Evolutionary conservation across 2,113 vertebrate species (phyloP), one percentile per base, ranked within the genome.

Genomic region (Cisticola juncidis): DNA sequence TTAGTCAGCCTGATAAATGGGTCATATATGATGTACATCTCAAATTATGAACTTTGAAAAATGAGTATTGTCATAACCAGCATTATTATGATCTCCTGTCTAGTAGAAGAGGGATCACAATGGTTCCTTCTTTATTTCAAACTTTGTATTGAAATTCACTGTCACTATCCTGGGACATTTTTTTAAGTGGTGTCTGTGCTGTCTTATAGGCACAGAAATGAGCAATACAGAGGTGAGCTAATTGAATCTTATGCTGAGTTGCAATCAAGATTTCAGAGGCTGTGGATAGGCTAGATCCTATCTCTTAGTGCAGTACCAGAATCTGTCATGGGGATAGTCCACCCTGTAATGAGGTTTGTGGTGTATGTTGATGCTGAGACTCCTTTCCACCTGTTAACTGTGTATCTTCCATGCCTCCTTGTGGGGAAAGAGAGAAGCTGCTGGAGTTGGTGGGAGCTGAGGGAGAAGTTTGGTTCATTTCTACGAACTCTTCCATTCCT

Each of bases 371-470:
- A 12, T 47, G 51, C 21, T n/a, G 45, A 45, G 29, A 9, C 4
- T 31, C 16, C 10, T 61, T 58, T 60, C 36, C 19, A 45, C 9
- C 28, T 16, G 2, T 28, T 28, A 65, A 29, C 26, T 0, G 0
- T 70, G 58, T 58, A 8, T 79, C 21, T 92, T 85, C 50, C 17
- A 25, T 61, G 40, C 18, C 40, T 81, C 6, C 48, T 71, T 92
- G 36, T 4, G 18, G 48, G 26, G 15, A 71, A 72, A n/a, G 28
- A 79, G 53, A 60, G 71, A 72, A 84, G 12, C 40, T 29, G 12
- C 33, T 71, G 40, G 47, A 76, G 33, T 44, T 92, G 6, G 8
- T 51, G 16, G 15, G 36, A 81, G 58, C 16, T 0, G 3, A 65
- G 50, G 31, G 7, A 56, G 45, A 56, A 56, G 22, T n/a, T 65